Evolutionary conservation across 2,797 vertebrate species (phyloP).

Genomic region (Chiloscyllium punctatum): DNA sequence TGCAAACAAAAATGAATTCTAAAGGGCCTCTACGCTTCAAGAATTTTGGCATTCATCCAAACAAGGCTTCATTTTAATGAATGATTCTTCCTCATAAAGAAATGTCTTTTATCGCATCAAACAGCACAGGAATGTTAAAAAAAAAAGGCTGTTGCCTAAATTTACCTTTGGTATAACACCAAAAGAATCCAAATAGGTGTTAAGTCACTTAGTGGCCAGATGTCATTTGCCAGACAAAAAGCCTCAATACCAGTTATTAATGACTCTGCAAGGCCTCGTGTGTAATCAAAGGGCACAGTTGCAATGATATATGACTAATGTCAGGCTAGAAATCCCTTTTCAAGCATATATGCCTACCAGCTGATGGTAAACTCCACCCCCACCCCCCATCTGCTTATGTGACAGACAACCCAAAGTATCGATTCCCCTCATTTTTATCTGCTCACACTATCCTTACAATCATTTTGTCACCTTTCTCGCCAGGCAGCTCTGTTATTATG

Average conservation of each 20-base stretch:
- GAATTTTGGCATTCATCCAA: not conserved
- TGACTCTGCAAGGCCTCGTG: conserved; percentile 59
- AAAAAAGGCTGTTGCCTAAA: conserved; percentile 52
- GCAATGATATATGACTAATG: conserved; percentile 62
- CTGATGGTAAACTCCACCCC: conserved; percentile 56
- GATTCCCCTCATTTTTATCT: conserved; percentile 49
- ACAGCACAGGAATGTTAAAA: conserved; percentile 44
- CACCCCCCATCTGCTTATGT: conserved; percentile 50
- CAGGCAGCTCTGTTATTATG: conserved; percentile 39
- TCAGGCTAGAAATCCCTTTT: conserved; percentile 59
- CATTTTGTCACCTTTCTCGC: conserved; percentile 34
- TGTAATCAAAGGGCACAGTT: conserved; percentile 72
- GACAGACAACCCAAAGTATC: conserved; percentile 63
- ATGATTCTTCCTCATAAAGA: not conserved
- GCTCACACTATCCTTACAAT: conserved; percentile 18
- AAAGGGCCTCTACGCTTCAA: not conserved
- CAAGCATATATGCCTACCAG: conserved; percentile 54
- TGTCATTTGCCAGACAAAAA: conserved; percentile 64
- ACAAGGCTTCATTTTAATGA: not conserved
- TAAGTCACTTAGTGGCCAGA: conserved; percentile 47
- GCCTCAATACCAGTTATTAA: conserved; percentile 62
- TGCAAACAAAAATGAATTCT: not conserved
- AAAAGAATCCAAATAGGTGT: conserved; percentile 52
- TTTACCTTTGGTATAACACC: conserved; percentile 52
- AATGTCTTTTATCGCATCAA: not conserved